Evolutionary conservation across 2,113 vertebrate genomes (phyloP), one percentile per base, ranked within the genome.

Genomic region (Eulemur rufifrons): DNA sequence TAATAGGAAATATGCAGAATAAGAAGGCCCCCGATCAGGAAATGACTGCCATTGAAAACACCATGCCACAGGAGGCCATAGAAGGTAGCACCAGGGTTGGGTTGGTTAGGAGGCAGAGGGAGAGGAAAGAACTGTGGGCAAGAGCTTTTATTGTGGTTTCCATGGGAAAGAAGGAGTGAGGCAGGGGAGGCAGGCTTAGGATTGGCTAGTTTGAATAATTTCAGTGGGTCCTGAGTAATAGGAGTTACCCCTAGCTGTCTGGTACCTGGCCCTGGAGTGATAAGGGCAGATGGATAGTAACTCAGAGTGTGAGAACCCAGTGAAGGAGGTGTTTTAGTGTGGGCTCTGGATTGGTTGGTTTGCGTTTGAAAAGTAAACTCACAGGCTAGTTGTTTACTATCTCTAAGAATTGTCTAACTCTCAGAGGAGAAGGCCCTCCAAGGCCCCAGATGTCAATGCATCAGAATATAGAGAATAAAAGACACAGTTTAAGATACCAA

Each of bases 251-350:
- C 10, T 45, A 10, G 29, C 8, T 73, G 8, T 59, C 18, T 73
- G 47, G 20, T 39, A 45, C 7, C n/a, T 61, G 18, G 20, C 13
- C 10, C 15, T 27, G 27, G 9, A 5, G 10, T 45, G 29, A 89
- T 29, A 27, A 42, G 25, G 3, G 1, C 1, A 1, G 39, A 5
- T 10, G 2, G n/a, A 50, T 1, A 61, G 42, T 50, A 27, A 3
- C 11, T 20, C 5, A 61, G 20, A 61, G 8, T 14, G 13, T 66
- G 21, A 93, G 42, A 93, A 82, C 8, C 32, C 63, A 68, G 0
- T 39, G 29, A 88, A 61, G 3, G 10, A 69, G 12, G 34, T 32
- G 32, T 2, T 74, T 47, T 10, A 8, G 7, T 64, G 6, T 81
- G 17, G 18, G 3, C 14, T 64, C 45, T 42, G 12, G 11, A 59